phyloP scores from a whole-genome alignment of 2,888 invertebrate species.

The Drosophila recens region DNA sequence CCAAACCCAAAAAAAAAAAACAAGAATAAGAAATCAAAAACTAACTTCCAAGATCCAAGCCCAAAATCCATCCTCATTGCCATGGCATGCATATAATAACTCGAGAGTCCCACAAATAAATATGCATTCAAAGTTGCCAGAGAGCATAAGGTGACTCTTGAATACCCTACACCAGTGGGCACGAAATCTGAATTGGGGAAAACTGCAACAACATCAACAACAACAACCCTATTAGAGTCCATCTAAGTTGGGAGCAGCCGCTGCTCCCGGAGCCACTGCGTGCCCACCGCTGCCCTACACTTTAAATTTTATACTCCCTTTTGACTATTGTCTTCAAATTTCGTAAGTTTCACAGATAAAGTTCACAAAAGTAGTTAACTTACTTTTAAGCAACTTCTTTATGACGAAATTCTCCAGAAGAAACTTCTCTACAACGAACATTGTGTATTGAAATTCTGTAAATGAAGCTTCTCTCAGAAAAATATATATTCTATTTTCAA shows the following conservation, averaged over 20 bases:
- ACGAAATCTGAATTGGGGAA: no score
- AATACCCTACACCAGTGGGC: constrained; percentile 16
- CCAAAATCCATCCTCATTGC: constrained; percentile 6
- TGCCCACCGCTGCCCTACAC: no score
- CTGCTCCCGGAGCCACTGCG: no score
- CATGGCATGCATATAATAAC: constrained; percentile 47
- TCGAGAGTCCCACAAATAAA: constrained; percentile 2
- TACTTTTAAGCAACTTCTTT: not conserved
- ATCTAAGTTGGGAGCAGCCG: no score
- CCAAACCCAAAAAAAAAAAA: constrained; percentile 10
- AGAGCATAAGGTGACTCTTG: not conserved
- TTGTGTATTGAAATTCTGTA: no score
- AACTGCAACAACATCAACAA: no score
- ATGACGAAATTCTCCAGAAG: not conserved
- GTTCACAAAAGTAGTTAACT: no score
- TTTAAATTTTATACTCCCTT: not conserved
- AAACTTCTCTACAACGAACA: not conserved
- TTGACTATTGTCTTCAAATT: no score
- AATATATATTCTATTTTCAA: no score
- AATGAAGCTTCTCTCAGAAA: no score
- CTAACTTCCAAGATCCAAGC: constrained; percentile 1
- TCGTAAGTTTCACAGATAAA: no score
- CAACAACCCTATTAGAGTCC: no score
- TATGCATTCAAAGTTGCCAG: not conserved
- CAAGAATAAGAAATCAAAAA: not conserved